Evolutionary conservation across 2,888 invertebrate genomes (phyloP).

Genomic region (Bibio marci): DNA sequence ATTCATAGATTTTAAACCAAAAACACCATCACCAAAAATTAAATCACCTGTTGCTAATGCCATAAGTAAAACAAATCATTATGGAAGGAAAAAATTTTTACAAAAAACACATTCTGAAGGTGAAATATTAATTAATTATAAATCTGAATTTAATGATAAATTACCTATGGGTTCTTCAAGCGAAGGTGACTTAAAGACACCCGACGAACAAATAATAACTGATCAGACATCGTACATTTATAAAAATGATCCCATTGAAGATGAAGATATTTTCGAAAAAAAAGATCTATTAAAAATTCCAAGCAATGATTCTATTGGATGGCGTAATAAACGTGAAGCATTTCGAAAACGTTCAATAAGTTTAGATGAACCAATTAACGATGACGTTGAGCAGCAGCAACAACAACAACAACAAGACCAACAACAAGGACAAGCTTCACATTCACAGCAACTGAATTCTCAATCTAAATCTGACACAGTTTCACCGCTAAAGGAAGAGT

Average conservation of each 20-base stretch:
- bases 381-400: slow-evolving; percentile 14
- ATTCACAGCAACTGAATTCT: no score
- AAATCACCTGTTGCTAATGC: no score
- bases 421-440: no score
- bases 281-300: slow-evolving; percentile 11
- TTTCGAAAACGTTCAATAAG: slow-evolving; percentile 60
- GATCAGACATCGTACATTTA: slow-evolving; percentile 7
- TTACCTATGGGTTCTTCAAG: slow-evolving; percentile 39
- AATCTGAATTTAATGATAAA: slow-evolving; percentile 31
- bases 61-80: slow-evolving; percentile 28
- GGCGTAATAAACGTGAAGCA: slow-evolving; percentile 38
- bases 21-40: slow-evolving; percentile 37
- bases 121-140: slow-evolving; percentile 50
- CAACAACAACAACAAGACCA: slow-evolving; percentile 23
- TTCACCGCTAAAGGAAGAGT: slow-evolving; percentile 38
- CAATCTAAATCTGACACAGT: slow-evolving; percentile 37
- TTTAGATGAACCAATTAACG: slow-evolving; percentile 40
- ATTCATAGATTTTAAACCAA: slow-evolving; percentile 74
- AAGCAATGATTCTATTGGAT: slow-evolving; percentile 13
- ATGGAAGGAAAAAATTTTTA: slow-evolving; percentile 33
- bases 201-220: slow-evolving; percentile 21
- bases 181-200: slow-evolving; percentile 41
- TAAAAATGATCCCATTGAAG: slow-evolving; percentile 12
- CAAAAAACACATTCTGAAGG: slow-evolving; percentile 69
- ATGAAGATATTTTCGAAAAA: slow-evolving; percentile 13